Base-by-base conservation (phyloP, 2,888 invertebrate genomes). In the Periphyllus acericola region DNA sequence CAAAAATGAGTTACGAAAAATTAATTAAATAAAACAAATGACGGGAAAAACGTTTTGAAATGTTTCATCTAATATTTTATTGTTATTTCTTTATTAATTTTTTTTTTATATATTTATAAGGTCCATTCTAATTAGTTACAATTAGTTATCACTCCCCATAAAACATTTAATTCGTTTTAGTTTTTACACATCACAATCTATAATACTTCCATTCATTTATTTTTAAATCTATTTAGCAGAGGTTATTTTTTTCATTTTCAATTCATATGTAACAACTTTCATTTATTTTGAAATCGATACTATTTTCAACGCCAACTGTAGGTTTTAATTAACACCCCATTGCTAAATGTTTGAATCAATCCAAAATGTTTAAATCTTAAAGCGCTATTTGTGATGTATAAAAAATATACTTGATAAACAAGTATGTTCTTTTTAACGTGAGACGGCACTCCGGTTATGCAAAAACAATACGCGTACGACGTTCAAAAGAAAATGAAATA, bases 391-490 rank as follows among this genome's bases (percentile, higher is more conserved):
- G 21, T 46, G 8, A 71, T 34, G 5, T 17, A 71, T 32, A 46
- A 78, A 52, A 3, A 74, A 11, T 72, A 74, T 52, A 52, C n/a
- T 34, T 81, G 46, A 72, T 52, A 40, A 82, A 52, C 71, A 52
- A 46, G 32, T 32, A 36, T 34, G 25, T 74, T 72, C 36, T 55
- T 55, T 55, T 83, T 74, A 52, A 40, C 60, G 29, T 78, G 68
- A 68, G 46, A 78, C 68, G 84, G 84, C 68, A 32, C 52, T 68
- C 46, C n/a, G n/a, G 76, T 34, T 85, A 85, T 85, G 84, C 84
- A 85, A 84, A 85, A 68, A 68, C 32, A 34, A 85, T 85, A 85
- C 84, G 29, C 14, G 46, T 76, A 76, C 34, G 76, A 60, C 74
- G 80, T 81, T 68, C 78, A 32, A 78, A 36, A 25, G 14, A 46